Evolutionary conservation across 2,888 invertebrate genomes (phyloP).

Genomic region (Erpobdella octoculata): DNA sequence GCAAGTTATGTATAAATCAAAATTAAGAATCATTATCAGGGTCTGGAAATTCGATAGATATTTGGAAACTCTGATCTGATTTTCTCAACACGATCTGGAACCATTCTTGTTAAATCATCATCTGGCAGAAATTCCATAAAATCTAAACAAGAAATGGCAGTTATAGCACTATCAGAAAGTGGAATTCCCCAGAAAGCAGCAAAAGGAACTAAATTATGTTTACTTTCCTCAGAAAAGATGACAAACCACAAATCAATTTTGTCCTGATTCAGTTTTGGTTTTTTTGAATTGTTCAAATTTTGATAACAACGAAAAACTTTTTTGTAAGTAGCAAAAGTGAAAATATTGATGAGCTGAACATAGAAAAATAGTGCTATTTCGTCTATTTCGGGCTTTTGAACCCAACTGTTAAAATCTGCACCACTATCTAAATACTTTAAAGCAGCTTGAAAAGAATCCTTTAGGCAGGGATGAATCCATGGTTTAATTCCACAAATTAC

Average conservation of each 20-base stretch:
- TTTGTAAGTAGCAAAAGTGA: slow-evolving; percentile 38
- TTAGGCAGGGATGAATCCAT: slow-evolving; percentile 37
- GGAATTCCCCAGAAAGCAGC: slow-evolving; percentile 39
- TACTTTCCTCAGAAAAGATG: slow-evolving; percentile 34
- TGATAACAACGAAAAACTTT: slow-evolving; percentile 32
- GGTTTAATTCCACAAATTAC: slow-evolving; percentile 30
- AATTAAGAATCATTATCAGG: no score
- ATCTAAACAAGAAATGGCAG: slow-evolving; percentile 15
- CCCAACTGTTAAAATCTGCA: slow-evolving; percentile 35
- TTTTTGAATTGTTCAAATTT: not conserved
- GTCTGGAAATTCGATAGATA: no score
- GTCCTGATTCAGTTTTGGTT: slow-evolving; percentile 34
- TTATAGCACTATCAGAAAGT: slow-evolving; percentile 13
- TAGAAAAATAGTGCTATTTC: slow-evolving; percentile 37
- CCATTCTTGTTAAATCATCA: slow-evolving; percentile 33
- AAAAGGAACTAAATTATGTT: slow-evolving; percentile 36
- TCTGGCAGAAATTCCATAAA: slow-evolving; percentile 32
- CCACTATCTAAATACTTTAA: slow-evolving; percentile 34
- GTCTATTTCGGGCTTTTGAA: slow-evolving; percentile 31
- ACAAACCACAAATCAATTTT: slow-evolving; percentile 39
- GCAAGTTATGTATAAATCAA: no score
- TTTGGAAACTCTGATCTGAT: no score
- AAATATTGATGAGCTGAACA: slow-evolving; percentile 37
- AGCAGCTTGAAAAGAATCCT: not conserved
- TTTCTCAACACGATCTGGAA: slow-evolving; percentile 31